Conservation (phyloP, 2,113 vertebrate genomes). For the Oreochromis spilurus region DNA sequence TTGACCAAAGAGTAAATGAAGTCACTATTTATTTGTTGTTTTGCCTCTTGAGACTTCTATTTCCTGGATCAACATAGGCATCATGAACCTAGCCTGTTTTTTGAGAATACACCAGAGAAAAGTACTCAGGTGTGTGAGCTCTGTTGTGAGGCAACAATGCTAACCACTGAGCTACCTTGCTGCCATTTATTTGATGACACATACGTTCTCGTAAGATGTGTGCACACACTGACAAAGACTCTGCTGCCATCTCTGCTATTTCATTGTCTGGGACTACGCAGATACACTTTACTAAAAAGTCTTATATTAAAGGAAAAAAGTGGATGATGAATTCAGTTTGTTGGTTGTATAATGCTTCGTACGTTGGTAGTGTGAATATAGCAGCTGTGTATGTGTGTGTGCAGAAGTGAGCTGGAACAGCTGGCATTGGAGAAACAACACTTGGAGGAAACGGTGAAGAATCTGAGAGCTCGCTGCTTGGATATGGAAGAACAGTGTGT, state of each 20-base stretch:
- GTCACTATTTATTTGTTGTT: not conserved
- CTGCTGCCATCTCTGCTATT: not conserved
- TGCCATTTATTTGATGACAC: not conserved
- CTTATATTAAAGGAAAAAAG: not conserved
- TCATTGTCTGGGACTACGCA: not conserved
- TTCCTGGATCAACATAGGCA: not conserved
- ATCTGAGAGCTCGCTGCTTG: slow-evolving; percentile 78
- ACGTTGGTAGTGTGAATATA: not conserved
- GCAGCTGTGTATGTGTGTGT: not conserved
- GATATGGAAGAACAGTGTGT: slow-evolving; percentile 89
- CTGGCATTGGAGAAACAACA: slow-evolving; percentile 82
- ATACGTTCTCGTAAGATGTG: not conserved
- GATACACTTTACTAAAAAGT: not conserved
- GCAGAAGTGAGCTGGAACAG: slow-evolving; percentile 79
- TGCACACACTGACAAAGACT: not conserved
- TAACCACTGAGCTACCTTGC: not conserved
- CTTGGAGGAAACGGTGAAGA: slow-evolving; percentile 76
- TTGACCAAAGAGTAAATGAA: not conserved
- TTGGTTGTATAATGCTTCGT: not conserved
- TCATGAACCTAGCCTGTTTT: not conserved
- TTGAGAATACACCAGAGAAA: not conserved
- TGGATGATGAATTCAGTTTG: not conserved
- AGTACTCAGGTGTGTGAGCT: not conserved
- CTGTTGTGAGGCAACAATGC: not conserved
- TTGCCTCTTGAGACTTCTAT: not conserved